phyloP scores from a whole-genome alignment of 1,140 invertebrate genomes.

The Heterodera carotae region DNA sequence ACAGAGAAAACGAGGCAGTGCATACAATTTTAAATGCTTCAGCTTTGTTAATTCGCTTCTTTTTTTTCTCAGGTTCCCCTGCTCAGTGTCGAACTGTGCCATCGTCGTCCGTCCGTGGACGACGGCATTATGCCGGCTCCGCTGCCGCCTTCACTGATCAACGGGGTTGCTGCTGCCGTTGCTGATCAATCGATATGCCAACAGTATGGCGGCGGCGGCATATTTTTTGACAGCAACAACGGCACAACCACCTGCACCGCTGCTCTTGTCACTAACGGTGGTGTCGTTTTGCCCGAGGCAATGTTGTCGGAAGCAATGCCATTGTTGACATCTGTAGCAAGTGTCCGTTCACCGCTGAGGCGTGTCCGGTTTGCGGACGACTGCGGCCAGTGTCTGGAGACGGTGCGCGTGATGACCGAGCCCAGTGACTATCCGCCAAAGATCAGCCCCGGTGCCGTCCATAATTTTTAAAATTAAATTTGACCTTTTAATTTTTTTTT shows the following conservation, averaged over 20 bases:
- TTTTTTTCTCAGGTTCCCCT: background rate
- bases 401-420: slow-evolving; percentile 82
- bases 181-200: background rate
- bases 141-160: background rate
- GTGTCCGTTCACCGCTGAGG: slow-evolving; percentile 76
- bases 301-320: slow-evolving; percentile 17
- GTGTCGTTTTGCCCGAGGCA: background rate
- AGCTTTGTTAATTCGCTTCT: no score
- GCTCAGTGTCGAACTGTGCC: slow-evolving; percentile 1
- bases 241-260: no score
- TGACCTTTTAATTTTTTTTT: slow-evolving; percentile 12
- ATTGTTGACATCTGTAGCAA: no score
- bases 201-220: background rate
- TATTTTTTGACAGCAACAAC: background rate
- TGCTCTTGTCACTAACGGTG: background rate
- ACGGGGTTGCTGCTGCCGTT: background rate
- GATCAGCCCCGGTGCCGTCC: slow-evolving; percentile 70
- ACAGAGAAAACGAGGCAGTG: no score
- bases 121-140: background rate
- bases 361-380: slow-evolving; percentile 91
- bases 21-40: no score
- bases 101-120: background rate
- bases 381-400: slow-evolving; percentile 80
- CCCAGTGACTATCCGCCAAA: slow-evolving; percentile 84
- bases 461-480: no score